phyloP scores from a whole-genome alignment of 2,888 invertebrate species.

The Sphaeridia pumilis region DNA sequence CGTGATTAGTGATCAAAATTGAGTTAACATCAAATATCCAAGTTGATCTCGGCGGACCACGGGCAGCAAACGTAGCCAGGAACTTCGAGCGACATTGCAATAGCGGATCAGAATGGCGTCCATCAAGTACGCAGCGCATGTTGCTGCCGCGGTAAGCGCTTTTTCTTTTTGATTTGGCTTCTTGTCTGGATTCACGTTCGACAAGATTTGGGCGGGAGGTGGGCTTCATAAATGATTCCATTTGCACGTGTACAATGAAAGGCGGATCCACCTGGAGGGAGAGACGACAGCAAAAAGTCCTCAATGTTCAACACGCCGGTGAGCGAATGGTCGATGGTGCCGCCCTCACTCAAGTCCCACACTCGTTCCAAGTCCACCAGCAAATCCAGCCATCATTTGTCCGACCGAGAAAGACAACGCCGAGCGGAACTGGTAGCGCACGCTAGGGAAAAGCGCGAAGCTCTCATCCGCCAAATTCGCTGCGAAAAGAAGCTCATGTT shows the following conservation, averaged over 20 bases:
- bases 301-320: constrained; percentile 17
- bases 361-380: constrained; percentile 3
- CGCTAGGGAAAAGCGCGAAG: constrained; percentile 20
- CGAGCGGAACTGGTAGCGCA: constrained; percentile 16
- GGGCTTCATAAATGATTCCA: too few relatives aligned
- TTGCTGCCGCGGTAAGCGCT: constrained; percentile 10
- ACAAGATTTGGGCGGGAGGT: too few relatives aligned
- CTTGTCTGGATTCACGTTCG: too few relatives aligned
- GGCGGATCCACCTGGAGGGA: constrained; percentile 11
- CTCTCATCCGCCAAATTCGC: constrained; percentile 17
- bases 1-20: too few relatives aligned
- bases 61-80: too few relatives aligned
- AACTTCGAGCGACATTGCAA: too few relatives aligned
- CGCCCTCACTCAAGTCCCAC: constrained; percentile 14
- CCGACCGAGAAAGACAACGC: constrained; percentile 14
- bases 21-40: too few relatives aligned
- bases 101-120: constrained; percentile 16
- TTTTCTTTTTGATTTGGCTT: too few relatives aligned
- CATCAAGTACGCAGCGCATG: constrained; percentile 15
- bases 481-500: constrained; percentile 57
- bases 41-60: too few relatives aligned
- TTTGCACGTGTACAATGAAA: too few relatives aligned
- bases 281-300: constrained; percentile 12
- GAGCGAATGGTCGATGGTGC: constrained; percentile 15
- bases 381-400: constrained; percentile 4